Base-by-base conservation (phyloP, 2,888 invertebrate genomes). In the Embidobia sp. region DNA sequence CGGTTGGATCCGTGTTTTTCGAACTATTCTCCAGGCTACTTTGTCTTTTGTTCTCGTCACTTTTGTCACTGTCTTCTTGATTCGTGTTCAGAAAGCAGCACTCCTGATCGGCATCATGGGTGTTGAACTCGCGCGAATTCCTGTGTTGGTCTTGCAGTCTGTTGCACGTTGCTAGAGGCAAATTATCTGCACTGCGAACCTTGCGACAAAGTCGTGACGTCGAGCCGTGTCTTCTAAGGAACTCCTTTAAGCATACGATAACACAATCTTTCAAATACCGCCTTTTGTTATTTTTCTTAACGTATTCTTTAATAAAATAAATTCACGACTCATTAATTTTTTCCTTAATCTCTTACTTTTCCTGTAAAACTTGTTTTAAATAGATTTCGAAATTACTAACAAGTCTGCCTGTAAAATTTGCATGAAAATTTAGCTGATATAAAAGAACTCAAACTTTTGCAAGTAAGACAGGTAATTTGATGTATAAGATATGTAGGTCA, bases 131-230 rank as follows among this genome's bases (percentile, higher is more conserved):
- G 49, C 66, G 76, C 1, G 76, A 80, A 61, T 66, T 69, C 22
- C 74, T 69, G 26, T 69, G 75, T 15, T 82, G 82, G 27, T 84
- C 83, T 33, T 83, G 84, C 3, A 85, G 87, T 26, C 83, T 85
- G 79, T 78, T 86, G 35, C 83, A 84, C 67, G 88, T 91, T 84
- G 84, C 91, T 86, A 90, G 89, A 80, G 90, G 93, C 64, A 93
- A 92, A 86, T 93, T 93, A 86, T 94, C 94, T 77, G 93, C 94
- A 89, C 94, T 94, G 85, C 94, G 93, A 81, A 95, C 95, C 90
- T 95, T 95, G 29, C 95, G 93, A 87, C 95, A 95, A 66, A 95
- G 90, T 81, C 93, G 93, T 61, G 95, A 95, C 84, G 95, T 95
- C 10, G 95, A 95, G 19, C 95, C 95, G 87, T 95, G 95, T 66